Evolutionary conservation across 2,888 invertebrate species (phyloP).

Genomic region (Norana najaformis): DNA sequence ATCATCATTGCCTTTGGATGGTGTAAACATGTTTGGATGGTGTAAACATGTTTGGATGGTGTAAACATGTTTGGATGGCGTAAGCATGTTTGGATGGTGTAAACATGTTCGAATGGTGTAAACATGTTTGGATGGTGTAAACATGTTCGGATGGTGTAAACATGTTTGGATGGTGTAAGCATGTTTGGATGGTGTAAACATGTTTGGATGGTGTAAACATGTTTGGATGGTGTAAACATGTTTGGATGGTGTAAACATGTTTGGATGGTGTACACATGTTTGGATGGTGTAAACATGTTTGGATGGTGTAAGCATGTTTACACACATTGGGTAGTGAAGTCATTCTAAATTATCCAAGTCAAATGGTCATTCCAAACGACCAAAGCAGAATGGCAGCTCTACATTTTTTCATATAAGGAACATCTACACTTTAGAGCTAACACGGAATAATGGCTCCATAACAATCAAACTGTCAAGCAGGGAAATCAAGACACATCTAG

Average conservation of each 20-base stretch:
- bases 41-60: background rate
- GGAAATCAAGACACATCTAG: conserved; percentile 13
- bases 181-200: background rate
- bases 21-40: background rate
- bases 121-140: too few relatives aligned
- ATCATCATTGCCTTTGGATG: background rate
- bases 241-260: background rate
- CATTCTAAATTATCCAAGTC: background rate
- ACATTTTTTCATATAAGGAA: background rate
- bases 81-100: background rate
- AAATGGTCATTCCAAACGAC: background rate
- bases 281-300: background rate
- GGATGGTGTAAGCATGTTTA: background rate
- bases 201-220: background rate
- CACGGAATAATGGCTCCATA: conserved; percentile 7
- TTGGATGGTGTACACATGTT: background rate
- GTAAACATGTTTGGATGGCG: background rate
- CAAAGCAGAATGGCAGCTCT: background rate
- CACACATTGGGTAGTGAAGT: too few relatives aligned
- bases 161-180: background rate
- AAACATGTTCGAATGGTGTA: background rate
- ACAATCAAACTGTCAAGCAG: conserved; percentile 4
- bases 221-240: background rate
- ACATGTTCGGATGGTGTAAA: background rate
- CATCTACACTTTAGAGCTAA: conserved; percentile 5